These are phyloP conservation scores for Ophion costatus DNA, from an alignment of 2,888 invertebrate genomes.

Conservation along the genomic window DNA sequence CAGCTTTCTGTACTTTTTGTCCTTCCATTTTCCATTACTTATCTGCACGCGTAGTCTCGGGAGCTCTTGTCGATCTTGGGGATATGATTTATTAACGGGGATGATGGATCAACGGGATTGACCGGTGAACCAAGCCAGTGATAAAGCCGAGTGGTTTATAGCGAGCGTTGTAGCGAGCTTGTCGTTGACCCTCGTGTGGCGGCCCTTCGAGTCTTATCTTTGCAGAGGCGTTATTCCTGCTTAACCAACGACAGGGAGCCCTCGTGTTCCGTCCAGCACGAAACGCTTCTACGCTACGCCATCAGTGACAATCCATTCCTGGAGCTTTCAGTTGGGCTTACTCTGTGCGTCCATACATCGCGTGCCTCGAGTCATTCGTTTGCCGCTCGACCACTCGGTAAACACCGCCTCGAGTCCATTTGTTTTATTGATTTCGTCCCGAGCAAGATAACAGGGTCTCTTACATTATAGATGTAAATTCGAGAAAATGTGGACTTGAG, in stretches of 20 bases:
- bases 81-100: constrained; percentile 49
- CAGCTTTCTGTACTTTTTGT: too few species aligned
- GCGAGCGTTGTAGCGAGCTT: constrained; percentile 4
- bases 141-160: constrained; percentile 44
- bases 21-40: too few species aligned
- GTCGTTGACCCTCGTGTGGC: constrained; percentile 45
- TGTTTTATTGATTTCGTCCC: constrained; percentile 72
- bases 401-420: constrained; percentile 65
- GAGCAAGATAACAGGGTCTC: constrained; percentile 35
- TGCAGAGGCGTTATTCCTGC: constrained; percentile 43
- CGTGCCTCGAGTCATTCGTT: constrained; percentile 68
- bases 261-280: constrained; percentile 12
- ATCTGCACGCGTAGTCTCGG: too few species aligned
- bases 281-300: constrained; percentile 26
- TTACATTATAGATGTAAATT: background rate
- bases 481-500: background rate
- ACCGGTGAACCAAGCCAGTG: constrained; percentile 19
- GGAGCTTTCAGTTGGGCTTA: background rate
- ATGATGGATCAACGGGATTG: constrained; percentile 57
- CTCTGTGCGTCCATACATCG: constrained; percentile 53
- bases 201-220: constrained; percentile 34
- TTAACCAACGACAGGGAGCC: constrained; percentile 44
- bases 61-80: constrained; percentile 20
- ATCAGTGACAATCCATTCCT: background rate
- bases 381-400: constrained; percentile 42